Percentiles rank a stretch among this genome's conserved stretches.
Evolutionary conservation across 2,797 vertebrate genomes (phyloP).

Genomic region (Mico argentatus): DNA sequence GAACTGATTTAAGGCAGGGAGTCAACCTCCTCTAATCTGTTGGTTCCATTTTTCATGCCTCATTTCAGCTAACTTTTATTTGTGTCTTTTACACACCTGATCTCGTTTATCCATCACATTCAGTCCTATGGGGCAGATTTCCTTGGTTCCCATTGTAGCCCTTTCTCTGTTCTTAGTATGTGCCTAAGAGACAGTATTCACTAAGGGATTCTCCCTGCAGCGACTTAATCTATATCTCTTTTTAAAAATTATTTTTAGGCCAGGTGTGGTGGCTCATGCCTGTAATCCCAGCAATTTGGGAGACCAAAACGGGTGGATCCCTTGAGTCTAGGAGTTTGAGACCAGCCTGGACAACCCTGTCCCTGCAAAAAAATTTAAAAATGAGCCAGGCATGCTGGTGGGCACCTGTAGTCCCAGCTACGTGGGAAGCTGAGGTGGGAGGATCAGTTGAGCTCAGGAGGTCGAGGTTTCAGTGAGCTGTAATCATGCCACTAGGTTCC

Average conservation of each 20-base stretch:
- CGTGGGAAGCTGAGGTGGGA: not conserved
- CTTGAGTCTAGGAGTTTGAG: not conserved
- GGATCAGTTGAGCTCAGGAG: not conserved
- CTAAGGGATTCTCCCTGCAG: not conserved
- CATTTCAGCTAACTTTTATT: not conserved
- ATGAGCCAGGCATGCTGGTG: not conserved
- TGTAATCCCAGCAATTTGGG: not conserved
- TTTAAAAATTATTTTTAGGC: not conserved
- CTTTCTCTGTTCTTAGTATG: not conserved
- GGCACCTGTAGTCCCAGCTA: not conserved
- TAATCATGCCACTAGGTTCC: not conserved
- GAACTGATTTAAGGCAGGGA: rapidly evolving
- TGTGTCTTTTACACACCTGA: not conserved
- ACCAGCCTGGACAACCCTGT: not conserved
- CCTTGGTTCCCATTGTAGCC: not conserved
- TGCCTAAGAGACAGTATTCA: not conserved
- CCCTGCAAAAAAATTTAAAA: not conserved
- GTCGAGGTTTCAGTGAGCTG: not conserved
- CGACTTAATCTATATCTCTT: not conserved
- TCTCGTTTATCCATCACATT: not conserved
- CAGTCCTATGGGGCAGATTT: rapidly evolving
- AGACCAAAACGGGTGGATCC: not conserved
- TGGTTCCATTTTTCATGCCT: not conserved
- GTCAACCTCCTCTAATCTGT: not conserved
- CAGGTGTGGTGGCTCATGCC: not conserved